A percentile compares a stretch with the other conserved stretches of the same genome.
These are phyloP conservation scores for Orcinus orca DNA, from an alignment of 2,113 vertebrate genomes.

Conservation along the genomic window DNA sequence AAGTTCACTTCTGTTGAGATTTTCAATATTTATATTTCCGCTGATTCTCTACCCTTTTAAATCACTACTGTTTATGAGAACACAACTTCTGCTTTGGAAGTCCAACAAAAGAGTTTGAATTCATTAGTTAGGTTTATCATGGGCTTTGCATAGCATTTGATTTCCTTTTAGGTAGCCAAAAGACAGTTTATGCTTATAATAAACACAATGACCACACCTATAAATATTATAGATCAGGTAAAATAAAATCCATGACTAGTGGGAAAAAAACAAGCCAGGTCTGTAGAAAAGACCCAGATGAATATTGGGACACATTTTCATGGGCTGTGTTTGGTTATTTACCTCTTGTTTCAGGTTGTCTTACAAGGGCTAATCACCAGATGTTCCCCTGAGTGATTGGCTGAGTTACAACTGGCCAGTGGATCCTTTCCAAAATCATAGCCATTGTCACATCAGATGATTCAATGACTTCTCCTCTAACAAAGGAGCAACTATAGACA, in stretches of 20 bases:
- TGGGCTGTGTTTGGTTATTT: neutral
- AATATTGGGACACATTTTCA: neutral
- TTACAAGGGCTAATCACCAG: neutral
- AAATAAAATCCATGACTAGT: neutral
- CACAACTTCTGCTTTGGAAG: neutral
- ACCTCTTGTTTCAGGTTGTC: neutral
- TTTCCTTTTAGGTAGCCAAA: neutral
- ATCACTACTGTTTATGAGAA: neutral
- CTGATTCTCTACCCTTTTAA: neutral
- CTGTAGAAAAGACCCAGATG: neutral
- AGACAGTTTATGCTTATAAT: neutral
- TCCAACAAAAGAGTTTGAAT: neutral
- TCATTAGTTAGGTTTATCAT: neutral
- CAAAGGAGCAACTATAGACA: neutral
- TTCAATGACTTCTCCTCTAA: neutral
- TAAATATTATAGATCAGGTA: neutral
- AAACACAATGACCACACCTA: neutral
- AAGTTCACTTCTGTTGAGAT: neutral
- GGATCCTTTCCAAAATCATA: neutral
- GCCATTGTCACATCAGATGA: neutral
- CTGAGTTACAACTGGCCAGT: neutral
- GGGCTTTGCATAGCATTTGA: neutral
- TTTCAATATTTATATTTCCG: neutral
- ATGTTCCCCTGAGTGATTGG: neutral
- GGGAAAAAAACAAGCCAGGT: neutral